Evolutionary conservation across 2,797 vertebrate species (phyloP), one percentile per base, ranked within the genome.

Genomic region (Sebastes trivittatus): DNA sequence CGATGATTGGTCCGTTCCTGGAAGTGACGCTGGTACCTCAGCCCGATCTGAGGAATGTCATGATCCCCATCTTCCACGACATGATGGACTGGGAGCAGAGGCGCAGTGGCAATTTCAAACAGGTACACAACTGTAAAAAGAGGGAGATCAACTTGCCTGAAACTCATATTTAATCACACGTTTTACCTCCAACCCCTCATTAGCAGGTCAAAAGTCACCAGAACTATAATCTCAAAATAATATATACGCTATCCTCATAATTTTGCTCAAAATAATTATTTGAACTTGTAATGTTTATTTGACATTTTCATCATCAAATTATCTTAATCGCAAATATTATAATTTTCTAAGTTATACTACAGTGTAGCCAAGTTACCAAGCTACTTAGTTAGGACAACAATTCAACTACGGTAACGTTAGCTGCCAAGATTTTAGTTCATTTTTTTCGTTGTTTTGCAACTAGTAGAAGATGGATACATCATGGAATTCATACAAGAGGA

Each of bases 61-160:
- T 99, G 98, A 99, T 99, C 91, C 98, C 98, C 56, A 99, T 99
- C 93, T 99, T 99, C 91, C 98, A 99, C 18, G 98, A 99, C 93
- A 99, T 99, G 98, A 99, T 99, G 98, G 98, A 99, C 88, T 99
- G 98, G 98, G 98, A 99, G 87, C 98, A 99, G 94, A 96, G 98
- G 27, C 95, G 97, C 77, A 99, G 97, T 11, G 98, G 98, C 62
- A 99, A 97, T 93, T 99, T 99, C 82, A 99, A 99, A 84, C 98
- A 99, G 97, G 98, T 99, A 89, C 62, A 55, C 34, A 13, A n/a
- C 23, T 25, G 36, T 25, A 29, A 42, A 11, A 73, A 34, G 8
- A 7, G 1, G 11, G 27, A 16, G 7, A 64, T 62, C 1, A 1
- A 11, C 9, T 25, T 11, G 1, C 34, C 23, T 27, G 6, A 68